phyloP scores from a whole-genome alignment of 35 echinoderm and acorn worm genomes.

The Ophiothrix spiculata region DNA sequence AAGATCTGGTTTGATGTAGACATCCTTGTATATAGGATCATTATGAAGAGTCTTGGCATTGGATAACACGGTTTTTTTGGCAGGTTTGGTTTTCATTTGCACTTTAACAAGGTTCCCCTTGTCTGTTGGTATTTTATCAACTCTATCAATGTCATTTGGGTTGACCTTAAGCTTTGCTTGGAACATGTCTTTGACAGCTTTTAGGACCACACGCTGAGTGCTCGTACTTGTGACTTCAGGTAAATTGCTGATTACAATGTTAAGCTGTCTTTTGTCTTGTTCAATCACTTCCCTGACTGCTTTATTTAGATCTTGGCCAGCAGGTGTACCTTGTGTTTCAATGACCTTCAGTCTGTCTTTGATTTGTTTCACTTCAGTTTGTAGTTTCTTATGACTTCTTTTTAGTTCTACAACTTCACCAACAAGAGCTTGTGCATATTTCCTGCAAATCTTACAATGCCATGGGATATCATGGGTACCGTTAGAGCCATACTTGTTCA shows the following conservation, averaged over 20 bases:
- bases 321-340: background rate
- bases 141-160: constrained; percentile 12
- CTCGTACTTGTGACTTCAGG: constrained; percentile 14
- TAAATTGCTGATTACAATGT: constrained; percentile 22
- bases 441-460: constrained; percentile 34
- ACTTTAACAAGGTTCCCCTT: constrained; percentile 20
- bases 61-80: background rate
- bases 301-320: background rate
- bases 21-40: constrained; percentile 13
- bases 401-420: constrained; percentile 2
- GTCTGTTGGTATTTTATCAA: constrained; percentile 12
- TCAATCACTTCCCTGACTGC: constrained; percentile 14
- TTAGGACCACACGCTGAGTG: constrained; percentile 21
- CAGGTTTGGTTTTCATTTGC: constrained; percentile 17
- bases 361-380: constrained; percentile 27
- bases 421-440: constrained; percentile 19
- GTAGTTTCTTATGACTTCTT: constrained; percentile 7
- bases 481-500: constrained; percentile 24
- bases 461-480: constrained; percentile 29
- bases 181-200: constrained; percentile 17
- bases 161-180: constrained; percentile 10
- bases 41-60: constrained; percentile 26
- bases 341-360: constrained; percentile 21
- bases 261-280: constrained; percentile 27
- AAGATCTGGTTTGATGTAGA: constrained; percentile 37